Percentiles rank a stretch among this genome's conserved stretches.
Conservation (phyloP, 2,888 invertebrate genomes). For the Eupithecia insigniata region DNA sequence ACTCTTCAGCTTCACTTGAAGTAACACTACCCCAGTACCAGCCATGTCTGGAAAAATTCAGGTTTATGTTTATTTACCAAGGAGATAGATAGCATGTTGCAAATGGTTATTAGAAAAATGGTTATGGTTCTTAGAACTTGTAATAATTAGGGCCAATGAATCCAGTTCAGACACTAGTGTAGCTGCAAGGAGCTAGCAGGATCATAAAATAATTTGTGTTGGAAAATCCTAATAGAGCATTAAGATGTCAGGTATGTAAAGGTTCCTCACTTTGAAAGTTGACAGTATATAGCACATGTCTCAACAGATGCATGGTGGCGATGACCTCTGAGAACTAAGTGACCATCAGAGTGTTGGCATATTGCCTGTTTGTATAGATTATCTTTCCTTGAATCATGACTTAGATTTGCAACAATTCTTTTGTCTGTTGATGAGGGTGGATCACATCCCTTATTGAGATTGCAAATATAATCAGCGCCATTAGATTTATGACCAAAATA, state of each 20-base stretch:
- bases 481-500: slow-evolving; percentile 73
- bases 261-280: slow-evolving; percentile 73
- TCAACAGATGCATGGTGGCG: slow-evolving; percentile 76
- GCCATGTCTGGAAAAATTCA: slow-evolving; percentile 72
- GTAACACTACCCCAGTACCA: slow-evolving; percentile 93
- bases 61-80: not conserved
- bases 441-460: slow-evolving; percentile 62
- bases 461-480: slow-evolving; percentile 67
- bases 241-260: slow-evolving; percentile 78
- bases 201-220: not conserved
- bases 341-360: slow-evolving; percentile 77
- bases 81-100: not conserved
- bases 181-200: too few relatives aligned
- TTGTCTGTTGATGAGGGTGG: slow-evolving; percentile 67
- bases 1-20: slow-evolving; percentile 88
- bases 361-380: slow-evolving; percentile 65
- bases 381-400: slow-evolving; percentile 64
- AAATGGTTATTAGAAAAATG: not conserved
- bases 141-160: not conserved
- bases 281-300: slow-evolving; percentile 80
- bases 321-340: slow-evolving; percentile 76
- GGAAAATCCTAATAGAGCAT: too few relatives aligned
- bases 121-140: not conserved
- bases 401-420: slow-evolving; percentile 49
- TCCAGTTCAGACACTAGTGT: too few relatives aligned